These are phyloP conservation scores for Conistra vaccinii DNA, from an alignment of 2,888 invertebrate genomes.

Conservation along the genomic window DNA sequence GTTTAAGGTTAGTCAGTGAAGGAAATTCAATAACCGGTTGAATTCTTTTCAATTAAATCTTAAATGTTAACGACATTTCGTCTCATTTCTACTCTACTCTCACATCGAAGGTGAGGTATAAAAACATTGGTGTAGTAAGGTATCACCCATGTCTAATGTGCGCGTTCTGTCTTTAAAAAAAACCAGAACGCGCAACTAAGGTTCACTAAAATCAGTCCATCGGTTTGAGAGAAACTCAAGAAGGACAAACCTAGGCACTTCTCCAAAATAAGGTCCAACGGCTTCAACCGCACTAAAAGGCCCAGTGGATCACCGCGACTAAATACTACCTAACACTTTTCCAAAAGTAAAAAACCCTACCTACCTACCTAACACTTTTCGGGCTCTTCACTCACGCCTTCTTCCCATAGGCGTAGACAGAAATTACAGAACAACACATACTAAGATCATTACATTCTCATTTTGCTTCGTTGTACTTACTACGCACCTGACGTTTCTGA, in stretches of 20 bases:
- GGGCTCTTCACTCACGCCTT: too few species aligned
- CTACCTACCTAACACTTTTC: neutral
- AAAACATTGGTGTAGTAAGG: neutral
- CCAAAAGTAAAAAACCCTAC: neutral
- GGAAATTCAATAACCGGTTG: constrained; percentile 16
- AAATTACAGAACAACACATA: too few species aligned
- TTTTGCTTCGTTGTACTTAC: too few species aligned
- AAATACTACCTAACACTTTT: neutral
- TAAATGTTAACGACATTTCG: constrained; percentile 26
- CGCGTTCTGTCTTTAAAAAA: neutral
- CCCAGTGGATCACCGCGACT: neutral
- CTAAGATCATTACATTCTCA: too few species aligned
- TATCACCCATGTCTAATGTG: neutral
- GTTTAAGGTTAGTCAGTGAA: constrained; percentile 24
- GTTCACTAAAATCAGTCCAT: neutral
- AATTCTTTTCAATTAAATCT: constrained; percentile 8
- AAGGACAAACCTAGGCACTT: neutral
- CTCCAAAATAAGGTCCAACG: neutral
- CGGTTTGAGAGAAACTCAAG: neutral
- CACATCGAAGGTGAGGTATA: constrained; percentile 8
- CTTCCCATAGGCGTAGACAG: too few species aligned
- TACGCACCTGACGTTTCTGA: too few species aligned
- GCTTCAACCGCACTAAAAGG: neutral
- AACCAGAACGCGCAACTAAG: neutral
- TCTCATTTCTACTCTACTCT: neutral